A percentile compares a stretch with the other conserved stretches of the same genome.
phyloP scores from a whole-genome alignment of 2,888 invertebrate genomes.

The Ennomos erosarius region DNA sequence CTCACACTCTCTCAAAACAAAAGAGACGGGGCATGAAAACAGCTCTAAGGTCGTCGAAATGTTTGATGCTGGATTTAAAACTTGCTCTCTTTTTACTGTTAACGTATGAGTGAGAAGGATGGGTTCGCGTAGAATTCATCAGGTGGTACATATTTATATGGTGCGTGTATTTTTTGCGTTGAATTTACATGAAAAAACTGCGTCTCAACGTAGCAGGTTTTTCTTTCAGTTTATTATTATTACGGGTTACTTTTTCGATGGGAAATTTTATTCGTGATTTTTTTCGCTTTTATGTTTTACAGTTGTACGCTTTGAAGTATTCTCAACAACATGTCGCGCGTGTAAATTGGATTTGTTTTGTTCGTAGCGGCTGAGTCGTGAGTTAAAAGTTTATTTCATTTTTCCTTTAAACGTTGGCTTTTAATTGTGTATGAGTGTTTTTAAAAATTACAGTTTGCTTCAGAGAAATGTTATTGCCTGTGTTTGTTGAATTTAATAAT shows the following conservation, averaged over 20 bases:
- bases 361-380: slow-evolving; percentile 1
- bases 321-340: slow-evolving; percentile 3
- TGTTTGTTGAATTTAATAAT: too few species aligned
- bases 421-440: too few species aligned
- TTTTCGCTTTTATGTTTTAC: slow-evolving; percentile 31
- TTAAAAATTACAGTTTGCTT: too few species aligned
- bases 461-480: too few species aligned
- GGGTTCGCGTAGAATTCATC: slow-evolving; percentile 11
- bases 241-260: slow-evolving; percentile 46
- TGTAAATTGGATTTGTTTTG: slow-evolving; percentile 12
- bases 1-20: slow-evolving; percentile 15
- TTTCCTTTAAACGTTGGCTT: background rate
- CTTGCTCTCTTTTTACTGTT: slow-evolving; percentile 8
- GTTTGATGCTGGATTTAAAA: slow-evolving; percentile 10
- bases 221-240: slow-evolving; percentile 54
- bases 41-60: slow-evolving; percentile 2
- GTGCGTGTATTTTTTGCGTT: slow-evolving; percentile 52
- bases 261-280: slow-evolving; percentile 45
- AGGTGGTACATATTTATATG: slow-evolving; percentile 20
- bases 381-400: background rate
- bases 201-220: slow-evolving; percentile 51
- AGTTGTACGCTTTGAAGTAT: slow-evolving; percentile 9
- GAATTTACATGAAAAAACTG: slow-evolving; percentile 75
- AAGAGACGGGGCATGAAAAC: slow-evolving; percentile 15
- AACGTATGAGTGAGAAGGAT: slow-evolving; percentile 33